Evolutionary conservation across 1,140 invertebrate species (phyloP).

Genomic region (Drosophila lacteicornis): DNA sequence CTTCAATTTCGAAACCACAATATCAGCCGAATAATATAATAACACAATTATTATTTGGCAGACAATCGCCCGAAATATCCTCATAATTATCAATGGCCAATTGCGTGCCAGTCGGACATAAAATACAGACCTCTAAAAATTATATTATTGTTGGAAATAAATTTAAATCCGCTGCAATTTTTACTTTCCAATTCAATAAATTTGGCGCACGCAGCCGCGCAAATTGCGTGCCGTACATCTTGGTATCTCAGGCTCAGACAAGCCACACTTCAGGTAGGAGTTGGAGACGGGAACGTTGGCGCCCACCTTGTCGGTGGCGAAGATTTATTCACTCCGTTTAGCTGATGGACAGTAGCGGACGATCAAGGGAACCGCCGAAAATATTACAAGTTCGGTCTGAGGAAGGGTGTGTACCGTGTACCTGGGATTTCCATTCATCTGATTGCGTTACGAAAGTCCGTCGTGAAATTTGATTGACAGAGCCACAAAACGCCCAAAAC

Average conservation of each 20-base stretch:
- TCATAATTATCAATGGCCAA: conserved; percentile 63
- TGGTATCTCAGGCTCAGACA: conserved; percentile 27
- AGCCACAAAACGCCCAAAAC: conserved; percentile 50
- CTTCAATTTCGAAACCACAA: conserved; percentile 56
- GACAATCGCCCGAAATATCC: conserved; percentile 49
- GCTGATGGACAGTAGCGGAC: conserved; percentile 56
- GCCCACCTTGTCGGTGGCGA: conserved; percentile 33
- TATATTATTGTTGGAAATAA: conserved; percentile 69
- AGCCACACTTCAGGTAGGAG: conserved; percentile 23
- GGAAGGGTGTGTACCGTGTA: conserved; percentile 18
- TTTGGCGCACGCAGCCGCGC: conserved; percentile 64
- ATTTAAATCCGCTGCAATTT: conserved; percentile 78
- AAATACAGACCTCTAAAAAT: conserved; percentile 41
- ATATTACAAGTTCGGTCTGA: conserved; percentile 42
- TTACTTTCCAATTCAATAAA: conserved; percentile 80
- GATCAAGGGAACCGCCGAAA: conserved; percentile 52
- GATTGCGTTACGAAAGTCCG: conserved; percentile 33
- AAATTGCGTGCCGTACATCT: conserved; percentile 64
- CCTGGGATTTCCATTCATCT: conserved; percentile 36
- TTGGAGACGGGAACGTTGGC: conserved; percentile 22
- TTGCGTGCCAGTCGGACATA: conserved; percentile 61
- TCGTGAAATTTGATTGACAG: conserved; percentile 66
- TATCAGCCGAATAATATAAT: conserved; percentile 45
- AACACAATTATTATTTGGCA: conserved; percentile 51
- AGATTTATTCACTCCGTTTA: conserved; percentile 48